These are phyloP conservation scores for Phalacrocorax aristotelis DNA, from an alignment of 2,113 vertebrate genomes.

Conservation along the genomic window DNA sequence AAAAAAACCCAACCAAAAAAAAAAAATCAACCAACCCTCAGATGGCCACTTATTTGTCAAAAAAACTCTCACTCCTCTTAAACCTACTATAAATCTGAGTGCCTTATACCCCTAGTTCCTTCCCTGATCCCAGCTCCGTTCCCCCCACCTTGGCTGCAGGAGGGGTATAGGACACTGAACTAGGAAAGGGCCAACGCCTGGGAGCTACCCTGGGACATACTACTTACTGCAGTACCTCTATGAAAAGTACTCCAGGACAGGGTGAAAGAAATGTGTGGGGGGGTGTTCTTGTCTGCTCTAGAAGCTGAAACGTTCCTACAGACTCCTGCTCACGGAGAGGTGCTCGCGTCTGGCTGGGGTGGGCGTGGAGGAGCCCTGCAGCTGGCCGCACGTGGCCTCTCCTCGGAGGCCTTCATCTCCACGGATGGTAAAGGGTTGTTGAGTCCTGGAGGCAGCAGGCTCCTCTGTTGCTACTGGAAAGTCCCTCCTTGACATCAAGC, in stretches of 20 bases:
- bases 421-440: fast-evolving
- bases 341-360: neutral
- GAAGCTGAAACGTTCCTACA: neutral
- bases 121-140: neutral
- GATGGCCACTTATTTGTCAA: fast-evolving
- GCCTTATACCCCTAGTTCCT: neutral
- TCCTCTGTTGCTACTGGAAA: neutral
- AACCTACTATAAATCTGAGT: neutral
- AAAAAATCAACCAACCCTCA: neutral
- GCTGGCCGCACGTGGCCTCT: fast-evolving
- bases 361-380: neutral
- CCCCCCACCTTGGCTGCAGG: neutral
- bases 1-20: neutral
- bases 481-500: neutral
- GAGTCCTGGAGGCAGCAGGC: neutral
- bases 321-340: fast-evolving
- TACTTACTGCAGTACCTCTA: neutral
- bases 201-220: neutral
- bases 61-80: fast-evolving
- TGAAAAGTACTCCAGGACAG: neutral
- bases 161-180: neutral
- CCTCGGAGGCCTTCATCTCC: neutral
- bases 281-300: neutral
- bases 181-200: neutral
- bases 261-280: neutral